phyloP scores from a whole-genome alignment of 2,888 invertebrate species.

The Nephrotoma appendiculata region DNA sequence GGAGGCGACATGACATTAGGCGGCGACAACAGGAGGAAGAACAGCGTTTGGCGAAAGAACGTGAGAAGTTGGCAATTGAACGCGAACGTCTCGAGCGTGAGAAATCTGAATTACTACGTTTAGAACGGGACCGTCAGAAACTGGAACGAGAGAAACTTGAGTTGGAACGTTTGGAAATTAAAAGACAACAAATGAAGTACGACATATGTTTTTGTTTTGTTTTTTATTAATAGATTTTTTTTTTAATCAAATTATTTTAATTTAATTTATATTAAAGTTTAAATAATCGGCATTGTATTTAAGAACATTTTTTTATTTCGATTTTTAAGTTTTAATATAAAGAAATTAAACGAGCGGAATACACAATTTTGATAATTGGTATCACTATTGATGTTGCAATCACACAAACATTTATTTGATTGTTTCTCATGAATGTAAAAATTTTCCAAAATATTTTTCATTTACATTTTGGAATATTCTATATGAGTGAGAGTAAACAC shows the following conservation, averaged over 20 bases:
- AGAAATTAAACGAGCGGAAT: neutral
- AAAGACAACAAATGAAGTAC: conserved; percentile 61
- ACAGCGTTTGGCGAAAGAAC: conserved; percentile 61
- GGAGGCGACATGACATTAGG: conserved; percentile 65
- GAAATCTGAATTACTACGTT: conserved; percentile 65
- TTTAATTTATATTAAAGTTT: neutral
- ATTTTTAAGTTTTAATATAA: neutral
- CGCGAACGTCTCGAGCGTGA: conserved; percentile 78
- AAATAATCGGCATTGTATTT: neutral
- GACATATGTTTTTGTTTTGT: conserved; percentile 1
- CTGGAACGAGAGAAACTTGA: conserved; percentile 59
- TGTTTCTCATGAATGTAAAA: neutral
- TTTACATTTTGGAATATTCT: neutral
- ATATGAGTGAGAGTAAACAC: neutral
- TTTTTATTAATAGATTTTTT: neutral
- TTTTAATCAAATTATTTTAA: neutral
- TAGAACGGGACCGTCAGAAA: conserved; percentile 74
- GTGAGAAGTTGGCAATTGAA: conserved; percentile 68
- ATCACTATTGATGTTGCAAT: neutral
- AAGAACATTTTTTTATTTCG: neutral
- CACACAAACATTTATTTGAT: neutral
- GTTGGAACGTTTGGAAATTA: conserved; percentile 68
- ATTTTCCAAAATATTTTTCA: neutral
- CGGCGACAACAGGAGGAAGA: conserved; percentile 75
- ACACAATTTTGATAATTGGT: neutral